Evolutionary conservation across 1,140 invertebrate species (phyloP).

Genomic region (Conopomorpha cramerella): DNA sequence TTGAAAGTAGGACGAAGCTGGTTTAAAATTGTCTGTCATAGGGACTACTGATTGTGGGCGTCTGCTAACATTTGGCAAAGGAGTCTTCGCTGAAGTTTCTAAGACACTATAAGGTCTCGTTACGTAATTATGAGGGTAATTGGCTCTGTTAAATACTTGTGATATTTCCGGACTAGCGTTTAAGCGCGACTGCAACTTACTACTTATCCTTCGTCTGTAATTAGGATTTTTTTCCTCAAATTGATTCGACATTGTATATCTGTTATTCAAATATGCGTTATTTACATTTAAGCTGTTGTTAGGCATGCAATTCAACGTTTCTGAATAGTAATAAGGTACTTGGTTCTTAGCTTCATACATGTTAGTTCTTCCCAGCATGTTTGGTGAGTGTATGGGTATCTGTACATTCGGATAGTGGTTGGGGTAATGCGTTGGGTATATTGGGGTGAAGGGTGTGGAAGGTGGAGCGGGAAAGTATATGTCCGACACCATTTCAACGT

Average conservation of each 20-base stretch:
- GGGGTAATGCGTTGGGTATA: slow-evolving; percentile 47
- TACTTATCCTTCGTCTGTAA: slow-evolving; percentile 25
- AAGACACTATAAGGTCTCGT: slow-evolving; percentile 45
- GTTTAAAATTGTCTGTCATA: slow-evolving; percentile 34
- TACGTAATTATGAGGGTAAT: slow-evolving; percentile 18
- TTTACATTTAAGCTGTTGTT: slow-evolving; percentile 36
- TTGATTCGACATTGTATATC: no score
- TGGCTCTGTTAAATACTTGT: slow-evolving; percentile 20
- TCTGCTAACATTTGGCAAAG: slow-evolving; percentile 25
- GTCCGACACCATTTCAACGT: slow-evolving; percentile 75
- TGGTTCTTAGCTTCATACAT: no score
- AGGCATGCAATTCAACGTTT: slow-evolving; percentile 42
- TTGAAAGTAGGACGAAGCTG: slow-evolving; percentile 40
- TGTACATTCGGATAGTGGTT: slow-evolving; percentile 41
- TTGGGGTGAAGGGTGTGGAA: slow-evolving; percentile 38
- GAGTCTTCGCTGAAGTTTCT: slow-evolving; percentile 32
- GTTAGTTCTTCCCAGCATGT: slow-evolving; percentile 38
- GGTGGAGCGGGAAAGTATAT: slow-evolving; percentile 63
- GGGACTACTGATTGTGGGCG: slow-evolving; percentile 41
- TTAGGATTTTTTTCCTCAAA: no score
- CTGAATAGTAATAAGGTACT: slow-evolving; percentile 50
- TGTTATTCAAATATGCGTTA: slow-evolving; percentile 31
- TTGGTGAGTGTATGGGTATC: slow-evolving; percentile 26
- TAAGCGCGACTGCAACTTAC: slow-evolving; percentile 20
- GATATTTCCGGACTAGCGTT: slow-evolving; percentile 25